These are phyloP conservation scores for Athalia cordata DNA, from an alignment of 2,888 invertebrate genomes.

Conservation along the genomic window DNA sequence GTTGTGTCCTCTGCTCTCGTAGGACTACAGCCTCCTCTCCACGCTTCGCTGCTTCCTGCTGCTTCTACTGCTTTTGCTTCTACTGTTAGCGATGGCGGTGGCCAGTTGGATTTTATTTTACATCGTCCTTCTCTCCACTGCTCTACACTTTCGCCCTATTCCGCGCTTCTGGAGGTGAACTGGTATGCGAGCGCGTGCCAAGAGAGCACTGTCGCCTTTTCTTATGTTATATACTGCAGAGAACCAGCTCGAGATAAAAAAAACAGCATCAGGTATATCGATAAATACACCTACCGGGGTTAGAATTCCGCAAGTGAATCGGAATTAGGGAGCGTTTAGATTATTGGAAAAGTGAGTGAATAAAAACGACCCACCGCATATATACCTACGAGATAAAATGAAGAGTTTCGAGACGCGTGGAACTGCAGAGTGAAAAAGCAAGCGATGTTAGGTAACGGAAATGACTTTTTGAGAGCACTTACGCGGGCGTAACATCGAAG, in stretches of 20 bases:
- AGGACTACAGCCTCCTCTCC: slow-evolving; percentile 28
- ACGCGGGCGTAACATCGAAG: slow-evolving; percentile 3
- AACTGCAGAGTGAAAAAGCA: background rate
- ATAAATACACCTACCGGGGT: background rate
- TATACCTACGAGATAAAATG: background rate
- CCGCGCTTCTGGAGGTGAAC: background rate
- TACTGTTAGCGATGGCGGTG: slow-evolving; percentile 10
- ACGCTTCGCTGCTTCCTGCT: slow-evolving; percentile 35
- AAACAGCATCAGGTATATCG: background rate
- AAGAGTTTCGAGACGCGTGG: background rate
- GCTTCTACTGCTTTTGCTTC: background rate
- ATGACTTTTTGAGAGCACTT: slow-evolving; percentile 37
- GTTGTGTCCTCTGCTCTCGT: slow-evolving; percentile 46
- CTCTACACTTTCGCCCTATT: slow-evolving; percentile 7
- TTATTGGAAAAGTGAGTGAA: background rate
- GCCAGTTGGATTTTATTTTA: slow-evolving; percentile 35
- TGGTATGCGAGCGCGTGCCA: background rate
- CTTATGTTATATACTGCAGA: background rate
- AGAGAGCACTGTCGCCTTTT: background rate
- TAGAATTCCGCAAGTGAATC: too few species aligned
- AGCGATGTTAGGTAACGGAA: slow-evolving; percentile 18
- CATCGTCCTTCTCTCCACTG: slow-evolving; percentile 17
- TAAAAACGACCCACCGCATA: background rate
- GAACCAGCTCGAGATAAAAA: background rate
- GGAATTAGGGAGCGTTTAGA: background rate